These are phyloP conservation scores for Fukomys damarensis DNA, from an alignment of 2,113 vertebrate genomes.

Conservation along the genomic window DNA sequence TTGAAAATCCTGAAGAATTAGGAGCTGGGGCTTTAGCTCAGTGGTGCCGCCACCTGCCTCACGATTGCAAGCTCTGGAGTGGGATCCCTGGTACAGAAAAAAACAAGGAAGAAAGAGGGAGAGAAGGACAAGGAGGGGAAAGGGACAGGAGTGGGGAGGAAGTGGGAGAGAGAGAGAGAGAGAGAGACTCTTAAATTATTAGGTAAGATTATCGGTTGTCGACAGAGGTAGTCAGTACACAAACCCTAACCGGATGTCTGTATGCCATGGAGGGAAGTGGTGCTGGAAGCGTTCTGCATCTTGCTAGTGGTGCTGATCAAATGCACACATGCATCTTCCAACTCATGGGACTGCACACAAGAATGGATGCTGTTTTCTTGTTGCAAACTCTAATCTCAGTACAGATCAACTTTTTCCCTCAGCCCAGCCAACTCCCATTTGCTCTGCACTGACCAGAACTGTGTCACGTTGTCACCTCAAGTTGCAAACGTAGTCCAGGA, in stretches of 20 bases:
- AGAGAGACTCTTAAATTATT: not conserved
- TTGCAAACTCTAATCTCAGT: not conserved
- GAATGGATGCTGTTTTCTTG: not conserved
- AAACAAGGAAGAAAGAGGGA: too few relatives aligned
- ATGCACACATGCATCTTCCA: not conserved
- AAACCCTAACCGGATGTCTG: not conserved
- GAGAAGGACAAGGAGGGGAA: too few relatives aligned
- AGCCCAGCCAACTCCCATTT: not conserved
- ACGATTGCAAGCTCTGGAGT: too few relatives aligned
- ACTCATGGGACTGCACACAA: too few relatives aligned
- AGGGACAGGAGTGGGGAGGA: too few relatives aligned
- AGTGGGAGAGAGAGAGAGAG: too few relatives aligned
- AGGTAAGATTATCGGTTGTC: not conserved
- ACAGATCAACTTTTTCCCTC: not conserved
- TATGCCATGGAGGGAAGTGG: not conserved
- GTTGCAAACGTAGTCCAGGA: not conserved
- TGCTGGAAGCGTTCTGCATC: not conserved
- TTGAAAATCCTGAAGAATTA: not conserved
- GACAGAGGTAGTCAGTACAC: not conserved
- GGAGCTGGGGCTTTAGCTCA: too few relatives aligned
- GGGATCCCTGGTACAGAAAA: too few relatives aligned
- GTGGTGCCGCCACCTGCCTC: too few relatives aligned
- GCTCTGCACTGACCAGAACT: not conserved
- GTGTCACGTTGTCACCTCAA: not conserved
- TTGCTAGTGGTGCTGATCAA: not conserved